These are phyloP conservation scores for Mesitornis unicolor DNA, from an alignment of 2,113 vertebrate species.

Conservation along the genomic window DNA sequence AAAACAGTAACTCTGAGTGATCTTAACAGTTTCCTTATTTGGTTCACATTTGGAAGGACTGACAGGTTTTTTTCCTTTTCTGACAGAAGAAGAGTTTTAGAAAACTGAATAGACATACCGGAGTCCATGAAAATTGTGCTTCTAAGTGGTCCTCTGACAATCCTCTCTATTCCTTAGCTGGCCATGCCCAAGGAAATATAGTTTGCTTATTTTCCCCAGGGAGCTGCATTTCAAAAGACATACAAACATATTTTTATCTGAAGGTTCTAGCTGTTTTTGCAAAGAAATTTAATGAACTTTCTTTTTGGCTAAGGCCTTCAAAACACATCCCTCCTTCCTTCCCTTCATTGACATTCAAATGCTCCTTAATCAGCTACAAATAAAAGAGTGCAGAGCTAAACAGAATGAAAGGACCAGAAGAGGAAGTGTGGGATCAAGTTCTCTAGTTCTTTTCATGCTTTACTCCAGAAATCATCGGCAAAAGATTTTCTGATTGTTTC, in stretches of 20 bases:
- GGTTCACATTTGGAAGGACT: neutral
- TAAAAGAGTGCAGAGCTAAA: neutral
- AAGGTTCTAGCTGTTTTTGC: neutral
- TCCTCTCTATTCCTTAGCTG: neutral
- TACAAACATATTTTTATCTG: neutral
- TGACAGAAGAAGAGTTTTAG: neutral
- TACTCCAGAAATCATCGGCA: slow-evolving; percentile 28
- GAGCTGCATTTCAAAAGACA: neutral
- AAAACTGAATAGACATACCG: neutral
- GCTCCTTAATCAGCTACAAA: neutral
- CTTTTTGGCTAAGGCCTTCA: neutral
- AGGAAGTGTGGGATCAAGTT: slow-evolving; percentile 48
- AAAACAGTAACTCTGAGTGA: neutral
- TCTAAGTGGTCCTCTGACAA: neutral
- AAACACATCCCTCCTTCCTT: slow-evolving; percentile 17
- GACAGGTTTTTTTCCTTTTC: neutral
- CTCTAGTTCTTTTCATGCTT: slow-evolving; percentile 45
- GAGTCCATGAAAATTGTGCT: neutral
- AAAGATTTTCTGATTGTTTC: slow-evolving; percentile 48
- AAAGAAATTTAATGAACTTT: neutral
- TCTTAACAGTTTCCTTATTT: neutral
- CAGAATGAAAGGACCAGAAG: slow-evolving; percentile 12
- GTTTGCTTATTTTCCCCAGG: neutral
- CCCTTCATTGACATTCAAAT: neutral
- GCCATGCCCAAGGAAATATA: neutral